phyloP scores from a whole-genome alignment of 2,888 invertebrate species.

The Peribatodes rhomboidaria region DNA sequence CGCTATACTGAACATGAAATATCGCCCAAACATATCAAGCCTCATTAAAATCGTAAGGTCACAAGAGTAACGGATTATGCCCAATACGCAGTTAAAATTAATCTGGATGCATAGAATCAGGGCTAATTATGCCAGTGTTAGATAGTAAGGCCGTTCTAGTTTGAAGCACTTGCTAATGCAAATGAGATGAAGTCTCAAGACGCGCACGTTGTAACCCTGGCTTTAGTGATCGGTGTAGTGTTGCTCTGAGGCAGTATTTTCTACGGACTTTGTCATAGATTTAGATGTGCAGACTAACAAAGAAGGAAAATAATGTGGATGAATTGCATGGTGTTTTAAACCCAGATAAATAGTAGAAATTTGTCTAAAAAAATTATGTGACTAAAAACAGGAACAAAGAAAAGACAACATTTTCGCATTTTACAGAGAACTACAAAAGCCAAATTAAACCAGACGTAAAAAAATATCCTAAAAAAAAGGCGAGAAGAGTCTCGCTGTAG shows the following conservation, averaged over 20 bases:
- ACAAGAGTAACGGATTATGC: constrained; percentile 28
- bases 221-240: constrained; percentile 42
- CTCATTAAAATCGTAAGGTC: constrained; percentile 35
- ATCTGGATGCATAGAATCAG: constrained; percentile 44
- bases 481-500: too few species aligned
- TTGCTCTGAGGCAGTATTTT: constrained; percentile 5
- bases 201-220: constrained; percentile 37
- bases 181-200: constrained; percentile 62
- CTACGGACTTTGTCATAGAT: not conserved
- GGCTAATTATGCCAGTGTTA: constrained; percentile 47
- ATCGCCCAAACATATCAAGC: constrained; percentile 12
- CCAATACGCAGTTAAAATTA: constrained; percentile 41
- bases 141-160: constrained; percentile 68
- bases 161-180: constrained; percentile 63
- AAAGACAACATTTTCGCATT: too few species aligned
- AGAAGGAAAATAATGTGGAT: not conserved
- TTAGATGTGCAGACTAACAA: not conserved
- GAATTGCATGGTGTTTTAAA: not conserved
- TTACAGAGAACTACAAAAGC: too few species aligned
- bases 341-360: not conserved
- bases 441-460: too few species aligned
- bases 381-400: too few species aligned
- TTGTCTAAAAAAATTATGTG: not conserved
- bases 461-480: too few species aligned
- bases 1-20: constrained; percentile 7